Evolutionary conservation across 2,797 vertebrate genomes (phyloP).

Genomic region (Galagoides demidoff): DNA sequence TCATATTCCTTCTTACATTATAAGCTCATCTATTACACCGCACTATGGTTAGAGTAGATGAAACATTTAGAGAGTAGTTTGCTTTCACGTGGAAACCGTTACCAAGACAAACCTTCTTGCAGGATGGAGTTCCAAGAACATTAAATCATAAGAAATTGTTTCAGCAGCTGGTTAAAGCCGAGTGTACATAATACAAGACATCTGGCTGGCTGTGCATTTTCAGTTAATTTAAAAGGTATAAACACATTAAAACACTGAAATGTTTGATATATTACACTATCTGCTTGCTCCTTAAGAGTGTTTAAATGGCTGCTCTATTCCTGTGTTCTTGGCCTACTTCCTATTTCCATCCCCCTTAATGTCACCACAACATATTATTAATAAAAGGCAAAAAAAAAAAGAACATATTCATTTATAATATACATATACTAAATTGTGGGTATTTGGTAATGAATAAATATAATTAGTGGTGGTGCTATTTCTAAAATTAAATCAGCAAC

Average conservation of each 20-base stretch:
- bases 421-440: background rate
- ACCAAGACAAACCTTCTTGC: conserved; percentile 78
- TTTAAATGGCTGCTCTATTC: conserved; percentile 40
- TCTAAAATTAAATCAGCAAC: background rate
- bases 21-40: background rate
- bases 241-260: conserved; percentile 82
- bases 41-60: conserved; percentile 42
- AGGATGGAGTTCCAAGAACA: conserved; percentile 78
- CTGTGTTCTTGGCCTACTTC: background rate
- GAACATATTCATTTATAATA: background rate
- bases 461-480: background rate
- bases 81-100: conserved; percentile 74
- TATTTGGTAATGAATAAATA: background rate
- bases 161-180: conserved; percentile 84
- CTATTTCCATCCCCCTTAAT: background rate
- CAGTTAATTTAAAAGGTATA: conserved; percentile 84
- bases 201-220: conserved; percentile 86
- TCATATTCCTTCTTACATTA: conserved; percentile 36
- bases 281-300: conserved; percentile 63
- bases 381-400: background rate
- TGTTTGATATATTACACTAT: conserved; percentile 73
- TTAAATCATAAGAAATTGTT: conserved; percentile 83
- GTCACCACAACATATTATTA: conserved; percentile 21
- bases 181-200: conserved; percentile 76
- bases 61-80: conserved; percentile 57